Evolutionary conservation across 2,888 invertebrate species (phyloP).

Genomic region (Acleris sparsana): DNA sequence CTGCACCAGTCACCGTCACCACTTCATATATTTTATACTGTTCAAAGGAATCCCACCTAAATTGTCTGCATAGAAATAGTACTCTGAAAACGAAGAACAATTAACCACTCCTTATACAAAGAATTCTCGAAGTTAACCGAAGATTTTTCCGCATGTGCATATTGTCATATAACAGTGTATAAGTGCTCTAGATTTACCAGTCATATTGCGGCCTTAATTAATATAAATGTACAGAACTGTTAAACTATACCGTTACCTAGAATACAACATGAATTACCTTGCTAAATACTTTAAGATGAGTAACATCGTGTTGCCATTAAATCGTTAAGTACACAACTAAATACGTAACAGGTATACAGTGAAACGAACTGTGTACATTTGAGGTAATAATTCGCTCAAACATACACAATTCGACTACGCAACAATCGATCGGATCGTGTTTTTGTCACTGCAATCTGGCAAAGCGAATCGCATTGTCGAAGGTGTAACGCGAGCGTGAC

Average conservation of each 20-base stretch:
- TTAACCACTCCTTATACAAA: too few relatives aligned
- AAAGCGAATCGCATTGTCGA: conserved; percentile 39
- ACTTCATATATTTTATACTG: too few relatives aligned
- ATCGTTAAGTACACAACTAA: conserved; percentile 45
- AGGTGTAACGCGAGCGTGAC: conserved; percentile 50
- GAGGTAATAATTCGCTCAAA: conserved; percentile 44
- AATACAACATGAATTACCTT: conserved; percentile 2
- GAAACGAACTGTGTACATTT: conserved; percentile 29
- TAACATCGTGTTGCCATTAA: conserved; percentile 10
- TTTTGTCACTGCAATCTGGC: conserved; percentile 53
- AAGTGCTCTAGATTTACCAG: too few relatives aligned
- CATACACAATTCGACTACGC: conserved; percentile 53
- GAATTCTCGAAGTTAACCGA: too few relatives aligned
- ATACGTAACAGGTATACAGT: conserved; percentile 35
- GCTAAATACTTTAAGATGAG: conserved; percentile 2
- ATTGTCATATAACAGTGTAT: too few relatives aligned
- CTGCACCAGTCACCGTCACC: too few relatives aligned
- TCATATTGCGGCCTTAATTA: too few relatives aligned
- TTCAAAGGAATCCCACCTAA: too few relatives aligned
- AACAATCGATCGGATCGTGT: conserved; percentile 52
- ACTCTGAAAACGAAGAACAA: too few relatives aligned
- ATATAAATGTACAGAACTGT: too few relatives aligned
- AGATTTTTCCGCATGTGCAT: too few relatives aligned
- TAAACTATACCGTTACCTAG: not conserved
- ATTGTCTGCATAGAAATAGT: too few relatives aligned